These are phyloP conservation scores for Aspidoscelis tigris DNA, from an alignment of 2,113 vertebrate genomes.

Conservation along the genomic window DNA sequence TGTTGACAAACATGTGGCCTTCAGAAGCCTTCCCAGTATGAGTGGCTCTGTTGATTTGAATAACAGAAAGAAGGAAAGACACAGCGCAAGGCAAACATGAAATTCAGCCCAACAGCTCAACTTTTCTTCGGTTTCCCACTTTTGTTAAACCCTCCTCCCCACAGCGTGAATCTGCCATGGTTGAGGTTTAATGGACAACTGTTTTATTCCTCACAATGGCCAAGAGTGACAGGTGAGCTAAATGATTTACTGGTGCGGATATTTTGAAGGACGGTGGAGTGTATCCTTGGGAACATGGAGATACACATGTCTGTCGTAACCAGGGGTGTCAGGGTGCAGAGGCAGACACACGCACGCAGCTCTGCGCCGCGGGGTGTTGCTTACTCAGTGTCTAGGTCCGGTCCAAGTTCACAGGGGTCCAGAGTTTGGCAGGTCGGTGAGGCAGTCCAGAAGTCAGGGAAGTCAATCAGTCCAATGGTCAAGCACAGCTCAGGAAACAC, in stretches of 20 bases:
- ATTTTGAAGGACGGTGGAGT: constrained; percentile 67
- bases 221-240: constrained; percentile 66
- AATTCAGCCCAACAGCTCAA: constrained; percentile 65
- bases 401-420: no score
- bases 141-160: constrained; percentile 67
- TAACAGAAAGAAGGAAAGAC: constrained; percentile 49
- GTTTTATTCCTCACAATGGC: constrained; percentile 72
- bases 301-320: neutral
- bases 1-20: constrained; percentile 67
- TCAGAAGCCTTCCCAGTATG: constrained; percentile 57
- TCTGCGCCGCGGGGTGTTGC: no score
- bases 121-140: constrained; percentile 48
- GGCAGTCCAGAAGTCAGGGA: no score
- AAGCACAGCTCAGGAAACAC: no score
- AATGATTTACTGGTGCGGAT: constrained; percentile 75
- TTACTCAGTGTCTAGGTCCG: no score
- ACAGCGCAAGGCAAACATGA: constrained; percentile 49
- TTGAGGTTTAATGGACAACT: constrained; percentile 75
- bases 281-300: constrained; percentile 65
- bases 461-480: no score
- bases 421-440: no score
- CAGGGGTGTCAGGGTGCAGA: no score
- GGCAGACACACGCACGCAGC: neutral
- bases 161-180: constrained; percentile 69
- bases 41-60: constrained; percentile 61